These are phyloP conservation scores for Sipha maydis DNA, from an alignment of 2,888 invertebrate species.

Conservation along the genomic window DNA sequence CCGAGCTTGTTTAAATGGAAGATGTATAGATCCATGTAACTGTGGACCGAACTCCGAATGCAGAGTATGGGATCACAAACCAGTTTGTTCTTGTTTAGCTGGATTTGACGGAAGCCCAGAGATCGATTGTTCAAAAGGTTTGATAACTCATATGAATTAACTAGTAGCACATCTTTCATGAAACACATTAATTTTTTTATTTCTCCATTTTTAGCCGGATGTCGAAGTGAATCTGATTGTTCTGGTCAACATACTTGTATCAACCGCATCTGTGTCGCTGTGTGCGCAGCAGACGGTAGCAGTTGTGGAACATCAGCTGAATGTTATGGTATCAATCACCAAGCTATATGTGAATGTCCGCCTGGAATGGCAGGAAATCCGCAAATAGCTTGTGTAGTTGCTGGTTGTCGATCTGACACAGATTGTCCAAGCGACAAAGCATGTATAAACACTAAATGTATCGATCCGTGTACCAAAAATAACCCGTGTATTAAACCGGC, in stretches of 20 bases:
- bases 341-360: constrained; percentile 81
- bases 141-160: constrained; percentile 50
- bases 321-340: constrained; percentile 80
- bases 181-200: not conserved
- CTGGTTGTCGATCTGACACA: constrained; percentile 83
- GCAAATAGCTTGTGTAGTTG: constrained; percentile 78
- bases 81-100: constrained; percentile 84
- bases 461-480: constrained; percentile 80
- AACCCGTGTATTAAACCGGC: constrained; percentile 85
- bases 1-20: constrained; percentile 81
- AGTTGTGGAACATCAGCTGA: constrained; percentile 83
- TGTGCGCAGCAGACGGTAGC: constrained; percentile 74
- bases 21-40: constrained; percentile 85
- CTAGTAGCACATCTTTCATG: not conserved
- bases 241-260: constrained; percentile 77
- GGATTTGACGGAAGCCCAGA: constrained; percentile 88
- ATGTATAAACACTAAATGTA: constrained; percentile 82
- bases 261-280: constrained; percentile 79
- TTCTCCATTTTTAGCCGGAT: constrained; percentile 69
- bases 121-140: constrained; percentile 78
- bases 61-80: constrained; percentile 84
- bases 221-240: constrained; percentile 79
- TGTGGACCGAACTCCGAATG: constrained; percentile 89
- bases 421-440: constrained; percentile 83
- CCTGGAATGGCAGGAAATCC: constrained; percentile 81